A percentile compares a stretch with the other conserved stretches of the same genome.
Conservation (phyloP, 2,888 invertebrate species). For the Lydus trimaculatus region DNA sequence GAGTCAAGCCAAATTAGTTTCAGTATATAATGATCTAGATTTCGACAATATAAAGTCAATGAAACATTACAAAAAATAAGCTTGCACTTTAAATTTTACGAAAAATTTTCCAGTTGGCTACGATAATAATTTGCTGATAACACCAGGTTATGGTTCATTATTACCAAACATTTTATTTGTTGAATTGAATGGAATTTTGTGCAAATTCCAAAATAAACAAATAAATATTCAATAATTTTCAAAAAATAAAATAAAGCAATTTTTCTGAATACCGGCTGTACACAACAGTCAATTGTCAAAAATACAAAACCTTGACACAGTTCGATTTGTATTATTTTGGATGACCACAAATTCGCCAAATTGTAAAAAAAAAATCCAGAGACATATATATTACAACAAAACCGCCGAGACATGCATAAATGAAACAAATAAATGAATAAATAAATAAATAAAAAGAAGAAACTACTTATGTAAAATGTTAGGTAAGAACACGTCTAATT, state of each 20-base stretch:
- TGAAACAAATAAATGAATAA: background rate
- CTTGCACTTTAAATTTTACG: background rate
- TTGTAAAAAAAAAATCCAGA: background rate
- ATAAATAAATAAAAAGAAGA: no score
- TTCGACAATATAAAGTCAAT: no score
- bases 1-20: no score
- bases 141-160: background rate
- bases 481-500: background rate
- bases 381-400: background rate
- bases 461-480: background rate
- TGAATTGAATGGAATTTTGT: background rate
- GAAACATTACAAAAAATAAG: background rate
- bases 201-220: background rate
- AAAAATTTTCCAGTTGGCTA: background rate
- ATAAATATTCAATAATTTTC: background rate
- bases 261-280: no score
- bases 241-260: no score
- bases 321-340: background rate
- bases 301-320: background rate
- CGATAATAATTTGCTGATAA: constrained; percentile 3
- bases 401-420: background rate
- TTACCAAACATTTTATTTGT: background rate
- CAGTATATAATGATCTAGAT: no score
- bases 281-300: no score
- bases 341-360: background rate